A percentile compares a stretch with the other conserved stretches of the same genome.
phyloP scores from a whole-genome alignment of 2,888 invertebrate species.

The Carterocephalus palaemon region DNA sequence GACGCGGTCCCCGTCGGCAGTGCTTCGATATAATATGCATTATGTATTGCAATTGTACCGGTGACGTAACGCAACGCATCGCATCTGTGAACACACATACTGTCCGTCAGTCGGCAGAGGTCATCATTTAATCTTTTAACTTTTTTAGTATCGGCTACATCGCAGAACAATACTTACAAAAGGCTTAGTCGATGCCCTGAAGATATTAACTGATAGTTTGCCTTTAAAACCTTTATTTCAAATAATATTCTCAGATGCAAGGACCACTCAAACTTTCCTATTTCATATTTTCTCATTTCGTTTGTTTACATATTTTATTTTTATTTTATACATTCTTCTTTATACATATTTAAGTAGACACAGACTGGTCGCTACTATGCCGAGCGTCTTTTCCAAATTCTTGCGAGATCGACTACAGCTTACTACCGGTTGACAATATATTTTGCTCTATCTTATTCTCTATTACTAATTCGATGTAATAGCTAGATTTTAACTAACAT shows the following conservation, averaged over 20 bases:
- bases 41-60: conserved; percentile 67
- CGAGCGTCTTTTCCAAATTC: conserved; percentile 52
- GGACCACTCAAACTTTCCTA: conserved; percentile 89
- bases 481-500: conserved; percentile 61
- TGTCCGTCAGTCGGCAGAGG: conserved; percentile 54
- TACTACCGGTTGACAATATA: conserved; percentile 54
- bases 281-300: conserved; percentile 45
- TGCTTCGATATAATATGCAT: conserved; percentile 66
- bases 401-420: conserved; percentile 54
- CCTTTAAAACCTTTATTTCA: conserved; percentile 12
- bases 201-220: conserved; percentile 30
- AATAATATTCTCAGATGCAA: conserved; percentile 69
- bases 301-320: conserved; percentile 33
- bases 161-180: conserved; percentile 28
- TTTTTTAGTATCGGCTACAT: conserved; percentile 29
- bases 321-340: conserved; percentile 44
- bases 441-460: conserved; percentile 48
- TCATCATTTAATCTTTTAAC: conserved; percentile 31
- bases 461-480: conserved; percentile 70
- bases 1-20: conserved; percentile 46
- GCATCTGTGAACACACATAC: conserved; percentile 39
- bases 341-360: conserved; percentile 39
- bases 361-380: conserved; percentile 45
- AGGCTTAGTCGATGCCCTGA: conserved; percentile 34
- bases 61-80: conserved; percentile 61